Percentiles rank a stretch among this genome's conserved stretches.
Conservation (phyloP, 2,888 invertebrate genomes). For the Coecobrya sp. region DNA sequence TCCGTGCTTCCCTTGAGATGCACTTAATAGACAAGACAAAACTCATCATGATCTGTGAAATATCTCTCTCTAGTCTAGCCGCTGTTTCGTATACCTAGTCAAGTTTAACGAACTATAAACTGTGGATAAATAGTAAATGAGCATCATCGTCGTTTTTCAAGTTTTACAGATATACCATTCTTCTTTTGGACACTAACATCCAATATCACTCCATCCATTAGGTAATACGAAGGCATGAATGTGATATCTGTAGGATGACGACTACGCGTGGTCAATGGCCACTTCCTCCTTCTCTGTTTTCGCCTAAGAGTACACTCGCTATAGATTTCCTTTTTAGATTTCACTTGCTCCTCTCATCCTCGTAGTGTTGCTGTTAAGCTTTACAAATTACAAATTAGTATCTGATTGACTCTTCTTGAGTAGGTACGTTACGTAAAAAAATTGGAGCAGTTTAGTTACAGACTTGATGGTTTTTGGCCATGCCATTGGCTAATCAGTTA, state of each 20-base stretch:
- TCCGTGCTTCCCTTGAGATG: neutral
- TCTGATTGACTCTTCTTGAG: conserved; percentile 2
- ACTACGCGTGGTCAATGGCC: conserved; percentile 51
- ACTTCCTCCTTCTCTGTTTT: neutral
- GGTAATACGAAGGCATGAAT: neutral
- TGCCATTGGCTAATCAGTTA: conserved; percentile 51
- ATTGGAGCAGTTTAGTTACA: conserved; percentile 6
- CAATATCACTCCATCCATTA: too few relatives aligned
- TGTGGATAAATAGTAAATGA: conserved; percentile 34
- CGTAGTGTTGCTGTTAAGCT: neutral
- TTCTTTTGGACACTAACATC: conserved; percentile 5
- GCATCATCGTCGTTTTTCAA: neutral
- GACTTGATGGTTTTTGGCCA: conserved; percentile 16
- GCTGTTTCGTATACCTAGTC: neutral
- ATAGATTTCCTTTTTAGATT: conserved; percentile 54
- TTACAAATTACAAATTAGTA: conserved; percentile 31
- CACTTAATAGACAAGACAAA: conserved; percentile 17
- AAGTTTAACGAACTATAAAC: conserved; percentile 38
- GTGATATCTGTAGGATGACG: neutral
- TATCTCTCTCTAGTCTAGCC: neutral
- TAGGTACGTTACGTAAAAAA: conserved; percentile 25
- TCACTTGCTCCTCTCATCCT: neutral
- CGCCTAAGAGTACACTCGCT: conserved; percentile 43
- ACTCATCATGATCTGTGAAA: too few relatives aligned
- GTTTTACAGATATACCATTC: neutral